Evolutionary conservation across 30 jellyfish, hydroid and myxozoan species (phyloP).

Genomic region (Aurelia aurita): DNA sequence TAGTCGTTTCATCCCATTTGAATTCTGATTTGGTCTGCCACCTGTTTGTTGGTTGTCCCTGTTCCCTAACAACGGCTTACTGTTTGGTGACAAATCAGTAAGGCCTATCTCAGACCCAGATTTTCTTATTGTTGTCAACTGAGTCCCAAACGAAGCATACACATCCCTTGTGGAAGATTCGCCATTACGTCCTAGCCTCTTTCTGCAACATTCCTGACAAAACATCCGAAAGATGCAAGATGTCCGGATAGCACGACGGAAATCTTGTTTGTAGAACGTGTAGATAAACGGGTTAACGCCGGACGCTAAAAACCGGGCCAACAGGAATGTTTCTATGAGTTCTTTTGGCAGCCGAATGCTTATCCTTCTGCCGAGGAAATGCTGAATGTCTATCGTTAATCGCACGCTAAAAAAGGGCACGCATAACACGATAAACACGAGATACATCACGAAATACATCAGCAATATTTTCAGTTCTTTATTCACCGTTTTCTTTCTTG

Average conservation of each 20-base stretch:
- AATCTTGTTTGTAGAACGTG: conserved; percentile 78
- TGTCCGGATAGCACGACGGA: conserved; percentile 58
- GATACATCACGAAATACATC: conserved; percentile 68
- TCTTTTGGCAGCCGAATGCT: neutral
- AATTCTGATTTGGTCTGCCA: neutral
- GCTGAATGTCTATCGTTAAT: conserved; percentile 31
- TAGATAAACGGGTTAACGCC: conserved; percentile 75
- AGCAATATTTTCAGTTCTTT: conserved; percentile 49
- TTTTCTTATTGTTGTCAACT: conserved; percentile 39
- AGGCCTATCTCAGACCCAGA: conserved; percentile 41
- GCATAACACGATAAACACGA: conserved; percentile 49
- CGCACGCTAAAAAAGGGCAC: conserved; percentile 76
- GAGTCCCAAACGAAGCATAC: conserved; percentile 54
- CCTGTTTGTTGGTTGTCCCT: neutral
- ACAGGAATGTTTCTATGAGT: conserved; percentile 37
- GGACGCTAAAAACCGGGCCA: conserved; percentile 67
- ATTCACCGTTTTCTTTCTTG: conserved; percentile 45
- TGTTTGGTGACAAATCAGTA: conserved; percentile 2
- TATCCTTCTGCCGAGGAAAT: neutral
- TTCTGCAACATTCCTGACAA: conserved; percentile 2
- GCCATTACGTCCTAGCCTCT: conserved; percentile 20
- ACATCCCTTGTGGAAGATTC: conserved; percentile 42
- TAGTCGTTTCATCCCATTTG: conserved; percentile 18
- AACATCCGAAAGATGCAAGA: neutral
- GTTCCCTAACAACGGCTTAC: neutral